phyloP scores from a whole-genome alignment of 2,888 invertebrate genomes.

The Neoaliturus tenellus region DNA sequence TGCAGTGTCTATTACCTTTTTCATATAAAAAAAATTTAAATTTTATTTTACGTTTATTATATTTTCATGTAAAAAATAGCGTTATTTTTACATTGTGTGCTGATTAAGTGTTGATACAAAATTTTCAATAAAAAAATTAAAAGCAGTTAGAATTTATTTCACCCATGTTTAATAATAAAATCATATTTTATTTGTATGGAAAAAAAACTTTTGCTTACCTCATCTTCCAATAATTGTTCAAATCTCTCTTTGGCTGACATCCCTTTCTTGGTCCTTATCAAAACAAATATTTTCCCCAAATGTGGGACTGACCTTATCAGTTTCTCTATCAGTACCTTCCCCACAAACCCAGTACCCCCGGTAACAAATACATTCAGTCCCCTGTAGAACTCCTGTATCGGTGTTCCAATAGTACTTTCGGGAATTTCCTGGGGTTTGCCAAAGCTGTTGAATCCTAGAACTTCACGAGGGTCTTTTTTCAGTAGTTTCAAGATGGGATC shows the following conservation, averaged over 20 bases:
- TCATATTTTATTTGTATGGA: no score
- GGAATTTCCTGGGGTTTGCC: slow-evolving; percentile 12
- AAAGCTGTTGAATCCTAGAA: neutral
- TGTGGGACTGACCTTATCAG: slow-evolving; percentile 78
- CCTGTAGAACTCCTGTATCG: slow-evolving; percentile 80
- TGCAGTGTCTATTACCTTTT: no score
- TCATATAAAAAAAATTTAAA: no score
- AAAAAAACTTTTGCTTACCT: neutral
- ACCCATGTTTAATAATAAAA: no score
- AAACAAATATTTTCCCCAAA: slow-evolving; percentile 76
- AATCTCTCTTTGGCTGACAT: slow-evolving; percentile 73
- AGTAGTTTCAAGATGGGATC: neutral
- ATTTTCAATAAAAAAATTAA: no score
- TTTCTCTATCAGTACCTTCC: slow-evolving; percentile 83
- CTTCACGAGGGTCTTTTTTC: neutral
- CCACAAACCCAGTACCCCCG: slow-evolving; percentile 86
- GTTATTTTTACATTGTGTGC: no score
- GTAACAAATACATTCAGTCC: slow-evolving; percentile 87
- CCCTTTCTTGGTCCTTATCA: slow-evolving; percentile 77
- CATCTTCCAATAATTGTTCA: slow-evolving; percentile 72
- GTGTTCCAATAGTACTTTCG: slow-evolving; percentile 28
- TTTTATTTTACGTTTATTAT: no score
- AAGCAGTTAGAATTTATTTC: no score
- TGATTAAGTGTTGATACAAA: no score
- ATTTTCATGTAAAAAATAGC: no score